Conservation (phyloP, 2,888 invertebrate genomes). For the Caenorhabditis sp. region DNA sequence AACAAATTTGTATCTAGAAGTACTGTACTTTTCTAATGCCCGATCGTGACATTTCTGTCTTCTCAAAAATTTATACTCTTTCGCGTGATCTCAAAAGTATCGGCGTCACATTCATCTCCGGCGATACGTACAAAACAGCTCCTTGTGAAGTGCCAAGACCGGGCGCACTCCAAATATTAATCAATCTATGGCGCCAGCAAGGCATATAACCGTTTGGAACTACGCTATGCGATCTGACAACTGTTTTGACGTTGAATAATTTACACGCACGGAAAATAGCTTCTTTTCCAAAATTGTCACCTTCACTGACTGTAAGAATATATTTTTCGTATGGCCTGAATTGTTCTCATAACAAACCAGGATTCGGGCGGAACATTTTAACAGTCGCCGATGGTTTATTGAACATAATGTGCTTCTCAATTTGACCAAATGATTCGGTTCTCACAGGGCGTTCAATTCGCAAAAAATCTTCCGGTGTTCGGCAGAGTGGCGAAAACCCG, state of each 20-base stretch:
- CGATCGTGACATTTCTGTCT: too few species aligned
- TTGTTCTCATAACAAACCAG: slow-evolving; percentile 6
- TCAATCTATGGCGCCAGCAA: slow-evolving; percentile 40
- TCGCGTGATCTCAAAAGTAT: not conserved
- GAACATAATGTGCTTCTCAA: slow-evolving; percentile 41
- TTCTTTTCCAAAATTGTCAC: slow-evolving; percentile 38
- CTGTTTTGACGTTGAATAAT: not conserved
- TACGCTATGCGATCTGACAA: slow-evolving; percentile 6
- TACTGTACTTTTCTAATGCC: too few species aligned
- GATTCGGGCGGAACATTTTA: slow-evolving; percentile 41
- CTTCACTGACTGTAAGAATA: slow-evolving; percentile 22
- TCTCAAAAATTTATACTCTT: not conserved
- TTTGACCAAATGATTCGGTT: slow-evolving; percentile 16
- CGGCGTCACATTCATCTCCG: slow-evolving; percentile 29
- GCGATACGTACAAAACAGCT: slow-evolving; percentile 35
- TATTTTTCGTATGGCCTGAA: not conserved
- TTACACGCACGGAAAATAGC: slow-evolving; percentile 38
- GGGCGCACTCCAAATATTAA: slow-evolving; percentile 48
- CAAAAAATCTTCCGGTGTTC: slow-evolving; percentile 18
- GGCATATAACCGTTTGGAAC: slow-evolving; percentile 39
- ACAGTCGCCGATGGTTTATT: slow-evolving; percentile 39
- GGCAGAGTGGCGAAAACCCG: slow-evolving; percentile 44
- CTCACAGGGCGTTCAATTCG: slow-evolving; percentile 30
- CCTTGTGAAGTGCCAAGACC: slow-evolving; percentile 19
- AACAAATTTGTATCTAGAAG: too few species aligned